phyloP scores from a whole-genome alignment of 2,888 invertebrate species.

The Plutella xylostella region DNA sequence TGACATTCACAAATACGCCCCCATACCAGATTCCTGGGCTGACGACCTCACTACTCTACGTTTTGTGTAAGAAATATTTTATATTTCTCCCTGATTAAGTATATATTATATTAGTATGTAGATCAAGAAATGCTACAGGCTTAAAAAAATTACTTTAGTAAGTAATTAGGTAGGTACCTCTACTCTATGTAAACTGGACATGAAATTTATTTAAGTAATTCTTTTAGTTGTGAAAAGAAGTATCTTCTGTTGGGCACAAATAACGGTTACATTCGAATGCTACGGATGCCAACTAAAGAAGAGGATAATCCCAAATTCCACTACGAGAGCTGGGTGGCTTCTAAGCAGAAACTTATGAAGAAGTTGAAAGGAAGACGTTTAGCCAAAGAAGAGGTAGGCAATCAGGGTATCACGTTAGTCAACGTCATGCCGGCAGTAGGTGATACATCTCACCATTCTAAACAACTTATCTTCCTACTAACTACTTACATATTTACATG shows the following conservation, averaged over 20 bases:
- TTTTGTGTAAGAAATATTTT: conserved; percentile 53
- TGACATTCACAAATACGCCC: conserved; percentile 50
- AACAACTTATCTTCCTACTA: too few species aligned
- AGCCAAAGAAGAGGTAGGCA: conserved; percentile 52
- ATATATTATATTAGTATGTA: too few species aligned
- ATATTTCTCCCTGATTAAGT: too few species aligned
- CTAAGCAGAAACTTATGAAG: conserved; percentile 40
- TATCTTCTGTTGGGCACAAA: conserved; percentile 51
- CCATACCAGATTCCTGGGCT: conserved; percentile 49
- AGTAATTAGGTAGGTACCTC: too few species aligned
- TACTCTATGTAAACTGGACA: too few species aligned
- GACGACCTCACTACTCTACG: conserved; percentile 43
- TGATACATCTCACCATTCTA: too few species aligned
- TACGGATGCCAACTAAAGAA: conserved; percentile 46
- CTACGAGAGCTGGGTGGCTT: conserved; percentile 32
- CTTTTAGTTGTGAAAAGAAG: conserved; percentile 38
- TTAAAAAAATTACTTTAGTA: too few species aligned
- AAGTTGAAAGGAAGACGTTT: conserved; percentile 53
- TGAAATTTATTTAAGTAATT: conserved; percentile 44
- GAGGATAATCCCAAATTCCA: conserved; percentile 44
- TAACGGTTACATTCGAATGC: conserved; percentile 49
- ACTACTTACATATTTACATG: too few species aligned
- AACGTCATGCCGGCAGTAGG: too few species aligned
- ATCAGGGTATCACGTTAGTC: too few species aligned
- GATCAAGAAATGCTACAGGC: too few species aligned